phyloP scores from a whole-genome alignment of 1,140 invertebrate genomes.

The Formica exsecta region DNA sequence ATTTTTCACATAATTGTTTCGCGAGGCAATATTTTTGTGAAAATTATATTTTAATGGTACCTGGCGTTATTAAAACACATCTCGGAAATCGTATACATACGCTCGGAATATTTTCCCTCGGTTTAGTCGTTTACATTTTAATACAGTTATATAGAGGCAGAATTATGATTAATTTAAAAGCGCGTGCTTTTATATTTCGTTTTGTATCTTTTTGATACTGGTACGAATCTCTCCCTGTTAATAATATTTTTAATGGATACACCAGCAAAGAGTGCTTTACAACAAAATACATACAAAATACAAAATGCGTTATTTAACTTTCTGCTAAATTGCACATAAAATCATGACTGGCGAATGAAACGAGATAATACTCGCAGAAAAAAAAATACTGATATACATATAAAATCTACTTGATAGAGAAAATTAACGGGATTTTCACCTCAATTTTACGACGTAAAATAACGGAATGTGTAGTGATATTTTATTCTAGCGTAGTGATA shows the following conservation, averaged over 20 bases:
- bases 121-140: conserved; percentile 39
- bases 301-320: conserved; percentile 9
- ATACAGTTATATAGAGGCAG: neutral
- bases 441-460: neutral
- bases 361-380: conserved; percentile 17
- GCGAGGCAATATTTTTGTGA: conserved; percentile 30
- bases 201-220: neutral
- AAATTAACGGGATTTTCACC: conserved; percentile 55
- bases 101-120: neutral
- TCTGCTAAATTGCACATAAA: conserved; percentile 23
- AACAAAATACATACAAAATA: neutral
- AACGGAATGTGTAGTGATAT: conserved; percentile 11
- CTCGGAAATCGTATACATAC: conserved; percentile 14
- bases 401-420: conserved; percentile 10
- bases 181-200: neutral
- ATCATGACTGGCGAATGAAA: neutral
- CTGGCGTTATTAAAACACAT: conserved; percentile 7
- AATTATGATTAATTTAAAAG: conserved; percentile 37
- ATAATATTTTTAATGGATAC: conserved; percentile 9
- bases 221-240: conserved; percentile 9
- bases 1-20: conserved; percentile 33
- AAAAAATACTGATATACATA: conserved; percentile 16
- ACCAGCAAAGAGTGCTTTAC: neutral
- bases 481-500: too few species aligned
- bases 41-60: conserved; percentile 56